phyloP scores from a whole-genome alignment of 2,888 invertebrate species.

The Gastrophysa polygoni region DNA sequence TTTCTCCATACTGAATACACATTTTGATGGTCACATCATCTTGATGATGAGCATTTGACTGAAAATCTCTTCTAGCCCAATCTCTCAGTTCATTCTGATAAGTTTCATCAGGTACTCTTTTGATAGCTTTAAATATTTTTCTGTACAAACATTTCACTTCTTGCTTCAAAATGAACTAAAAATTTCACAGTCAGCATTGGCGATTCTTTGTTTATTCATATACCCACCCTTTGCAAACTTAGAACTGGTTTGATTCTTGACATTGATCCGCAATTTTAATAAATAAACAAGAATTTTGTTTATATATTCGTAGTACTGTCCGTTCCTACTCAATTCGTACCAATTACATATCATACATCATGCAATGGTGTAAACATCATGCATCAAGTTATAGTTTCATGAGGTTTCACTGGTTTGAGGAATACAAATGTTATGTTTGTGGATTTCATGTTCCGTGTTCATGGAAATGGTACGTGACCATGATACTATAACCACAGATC shows the following conservation, averaged over 20 bases:
- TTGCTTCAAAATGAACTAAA: conserved; percentile 79
- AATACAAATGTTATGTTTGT: too few species aligned
- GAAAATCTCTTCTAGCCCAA: conserved; percentile 80
- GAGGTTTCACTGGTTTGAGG: too few species aligned
- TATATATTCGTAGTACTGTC: too few species aligned
- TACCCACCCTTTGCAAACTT: conserved; percentile 67
- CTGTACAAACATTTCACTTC: conserved; percentile 79
- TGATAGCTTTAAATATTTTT: conserved; percentile 72
- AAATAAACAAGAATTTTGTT: too few species aligned
- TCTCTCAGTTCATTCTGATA: conserved; percentile 69
- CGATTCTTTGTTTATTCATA: conserved; percentile 7
- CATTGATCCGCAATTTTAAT: too few species aligned
- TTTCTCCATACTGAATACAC: conserved; percentile 71
- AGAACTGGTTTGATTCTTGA: conserved; percentile 51
- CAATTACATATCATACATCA: too few species aligned
- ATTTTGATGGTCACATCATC: conserved; percentile 78
- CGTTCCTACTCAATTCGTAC: too few species aligned
- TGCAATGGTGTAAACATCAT: too few species aligned
- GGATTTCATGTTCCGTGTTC: too few species aligned
- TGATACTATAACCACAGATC: too few species aligned
- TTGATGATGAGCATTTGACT: conserved; percentile 69
- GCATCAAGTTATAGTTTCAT: too few species aligned
- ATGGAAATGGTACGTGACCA: too few species aligned
- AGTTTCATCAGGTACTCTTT: conserved; percentile 67
- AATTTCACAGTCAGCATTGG: conserved; percentile 37